Percentiles rank a stretch among this genome's conserved stretches.
Evolutionary conservation across 2,113 vertebrate species (phyloP).

Genomic region (Psittacus erithacus): DNA sequence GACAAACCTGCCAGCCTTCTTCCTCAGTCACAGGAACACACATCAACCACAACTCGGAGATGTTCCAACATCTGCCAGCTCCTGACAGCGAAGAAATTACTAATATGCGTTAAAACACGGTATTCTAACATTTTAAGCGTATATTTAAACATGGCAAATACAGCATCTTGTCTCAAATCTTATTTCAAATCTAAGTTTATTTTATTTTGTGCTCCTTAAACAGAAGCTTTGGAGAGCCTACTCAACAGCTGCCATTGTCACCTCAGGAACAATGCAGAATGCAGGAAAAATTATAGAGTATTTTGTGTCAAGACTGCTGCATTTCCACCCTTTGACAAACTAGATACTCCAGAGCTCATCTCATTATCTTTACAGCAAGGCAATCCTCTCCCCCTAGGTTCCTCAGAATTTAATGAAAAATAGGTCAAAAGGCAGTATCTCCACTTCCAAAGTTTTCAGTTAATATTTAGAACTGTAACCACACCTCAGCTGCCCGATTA

Average conservation of each 20-base stretch:
- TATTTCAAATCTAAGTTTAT: not conserved
- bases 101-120: fast-evolving
- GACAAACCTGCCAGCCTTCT: not conserved
- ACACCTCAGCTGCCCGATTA: not conserved
- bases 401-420: not conserved
- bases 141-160: not conserved
- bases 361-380: not conserved
- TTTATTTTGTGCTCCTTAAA: not conserved
- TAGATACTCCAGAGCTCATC: not conserved
- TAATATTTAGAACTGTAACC: not conserved
- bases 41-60: not conserved
- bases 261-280: not conserved
- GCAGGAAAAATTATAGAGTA: not conserved
- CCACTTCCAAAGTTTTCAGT: not conserved
- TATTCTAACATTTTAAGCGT: not conserved
- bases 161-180: not conserved
- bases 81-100: not conserved
- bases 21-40: not conserved
- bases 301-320: not conserved
- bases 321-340: not conserved
- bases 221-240: not conserved
- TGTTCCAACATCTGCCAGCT: not conserved
- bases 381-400: not conserved
- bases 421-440: not conserved
- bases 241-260: not conserved